phyloP scores from a whole-genome alignment of 2,797 vertebrate species.

The Lepus townsendii region DNA sequence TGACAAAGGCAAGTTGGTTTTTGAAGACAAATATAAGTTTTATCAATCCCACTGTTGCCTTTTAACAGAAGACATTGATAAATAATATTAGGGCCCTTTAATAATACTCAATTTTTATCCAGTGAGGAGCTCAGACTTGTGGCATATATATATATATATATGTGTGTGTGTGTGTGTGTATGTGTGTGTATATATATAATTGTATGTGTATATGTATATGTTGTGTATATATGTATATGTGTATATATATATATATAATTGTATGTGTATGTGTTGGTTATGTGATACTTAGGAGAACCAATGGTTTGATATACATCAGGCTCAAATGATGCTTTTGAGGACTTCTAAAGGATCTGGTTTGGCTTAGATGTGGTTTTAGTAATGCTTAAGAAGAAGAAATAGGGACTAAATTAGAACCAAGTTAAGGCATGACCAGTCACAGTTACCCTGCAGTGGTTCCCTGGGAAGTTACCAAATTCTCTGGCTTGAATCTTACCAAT shows the following conservation, averaged over 20 bases:
- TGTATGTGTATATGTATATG: too few species aligned
- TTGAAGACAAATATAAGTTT: constrained; percentile 35
- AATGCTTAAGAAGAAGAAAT: constrained; percentile 75
- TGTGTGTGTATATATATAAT: neutral
- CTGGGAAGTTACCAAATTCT: constrained; percentile 77
- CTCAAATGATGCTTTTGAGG: constrained; percentile 74
- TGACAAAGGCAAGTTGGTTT: constrained; percentile 25
- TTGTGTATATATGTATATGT: too few species aligned
- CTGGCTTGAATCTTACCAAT: constrained; percentile 73
- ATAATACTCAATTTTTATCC: constrained; percentile 34
- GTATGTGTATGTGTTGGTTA: neutral
- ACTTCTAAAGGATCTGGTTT: constrained; percentile 74
- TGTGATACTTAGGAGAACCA: constrained; percentile 79
- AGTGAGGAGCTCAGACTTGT: constrained; percentile 71
- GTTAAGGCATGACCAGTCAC: constrained; percentile 76
- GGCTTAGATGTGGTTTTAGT: constrained; percentile 79
- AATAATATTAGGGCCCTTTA: constrained; percentile 13
- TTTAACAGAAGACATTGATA: constrained; percentile 53
- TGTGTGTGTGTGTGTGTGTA: too few species aligned
- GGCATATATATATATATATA: neutral
- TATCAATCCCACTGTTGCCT: neutral
- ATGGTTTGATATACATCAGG: constrained; percentile 82
- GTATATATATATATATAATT: neutral
- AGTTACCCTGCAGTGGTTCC: constrained; percentile 80
- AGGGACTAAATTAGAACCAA: constrained; percentile 82